Evolutionary conservation across 2,888 invertebrate species (phyloP), one percentile per base, ranked within the genome.

Genomic region (Yponomeuta malinellus): DNA sequence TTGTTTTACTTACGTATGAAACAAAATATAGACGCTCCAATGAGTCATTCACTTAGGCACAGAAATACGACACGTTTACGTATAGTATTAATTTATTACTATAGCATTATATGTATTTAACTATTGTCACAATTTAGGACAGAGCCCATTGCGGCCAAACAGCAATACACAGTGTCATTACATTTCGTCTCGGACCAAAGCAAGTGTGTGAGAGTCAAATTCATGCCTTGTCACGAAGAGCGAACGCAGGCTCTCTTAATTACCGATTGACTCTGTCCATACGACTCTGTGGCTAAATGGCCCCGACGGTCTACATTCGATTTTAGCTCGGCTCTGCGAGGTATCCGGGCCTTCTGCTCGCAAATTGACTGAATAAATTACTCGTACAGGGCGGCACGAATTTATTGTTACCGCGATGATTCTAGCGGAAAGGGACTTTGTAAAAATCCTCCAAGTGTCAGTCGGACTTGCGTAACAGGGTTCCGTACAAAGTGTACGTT

Each of bases 161-260:
- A 33, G 33, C 33, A 2, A 33, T 4, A 4, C 4, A 33, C 4
- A 3, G 33, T 4, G 43, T 2, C 43, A 43, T 5, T 4, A 43
- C 43, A 8, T 43, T 43, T 8, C 43, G 43, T 43, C 8, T 43
- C 43, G 8, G 43, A 43, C 52, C 12, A 15, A 59, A 9, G 52
- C 15, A 59, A 59, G 52, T 59, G 52, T 59, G 52, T 59, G 15
- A 4, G 52, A 15, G 52, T 15, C 52, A 59, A 59, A 59, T 15
- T 59, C 23, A 63, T 15, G 12, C 10, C 33, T 65, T 65, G 65
- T 65, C 65, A 31, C 31, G 33, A 29, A 31, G 65, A 29, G 65
- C 69, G 72, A 73, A 71, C 72, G 73, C 68, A 69, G 59, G 15
- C 59, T 1, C 12, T 59, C 23, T 71, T 72, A 73, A 71, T 71